phyloP scores from a whole-genome alignment of 2,113 vertebrate species.

The Eclectus roratus region DNA sequence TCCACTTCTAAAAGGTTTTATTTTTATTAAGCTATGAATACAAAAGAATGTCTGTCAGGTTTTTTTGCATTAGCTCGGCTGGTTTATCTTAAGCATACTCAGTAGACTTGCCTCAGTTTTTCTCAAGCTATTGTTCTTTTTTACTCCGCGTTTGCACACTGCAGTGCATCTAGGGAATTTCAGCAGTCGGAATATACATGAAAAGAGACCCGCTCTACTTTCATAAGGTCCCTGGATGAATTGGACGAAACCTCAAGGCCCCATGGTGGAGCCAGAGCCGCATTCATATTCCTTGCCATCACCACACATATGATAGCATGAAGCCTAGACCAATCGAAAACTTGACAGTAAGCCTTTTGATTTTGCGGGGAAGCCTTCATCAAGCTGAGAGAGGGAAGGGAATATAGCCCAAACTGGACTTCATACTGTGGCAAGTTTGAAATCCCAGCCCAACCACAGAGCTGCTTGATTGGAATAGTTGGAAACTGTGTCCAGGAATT shows the following conservation, averaged over 20 bases:
- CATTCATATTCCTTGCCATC: conserved; percentile 81
- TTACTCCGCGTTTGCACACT: conserved; percentile 73
- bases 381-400: conserved; percentile 83
- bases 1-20: conserved; percentile 13
- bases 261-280: conserved; percentile 70
- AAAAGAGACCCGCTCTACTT: conserved; percentile 83
- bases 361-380: conserved; percentile 83
- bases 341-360: conserved; percentile 88
- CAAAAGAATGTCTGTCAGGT: not conserved
- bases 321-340: conserved; percentile 81
- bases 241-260: conserved; percentile 78
- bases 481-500: conserved; percentile 82
- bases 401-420: conserved; percentile 84
- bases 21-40: conserved; percentile 54
- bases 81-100: conserved; percentile 60
- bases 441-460: conserved; percentile 85
- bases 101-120: conserved; percentile 69
- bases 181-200: conserved; percentile 82
- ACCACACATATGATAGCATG: conserved; percentile 73
- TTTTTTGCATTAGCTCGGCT: conserved; percentile 18
- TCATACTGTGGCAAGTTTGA: conserved; percentile 86
- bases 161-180: conserved; percentile 77
- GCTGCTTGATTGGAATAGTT: conserved; percentile 83
- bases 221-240: conserved; percentile 82
- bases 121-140: conserved; percentile 81